Base-by-base conservation (phyloP, 1,140 invertebrate species). In the Lysiphlebus fabarum region DNA sequence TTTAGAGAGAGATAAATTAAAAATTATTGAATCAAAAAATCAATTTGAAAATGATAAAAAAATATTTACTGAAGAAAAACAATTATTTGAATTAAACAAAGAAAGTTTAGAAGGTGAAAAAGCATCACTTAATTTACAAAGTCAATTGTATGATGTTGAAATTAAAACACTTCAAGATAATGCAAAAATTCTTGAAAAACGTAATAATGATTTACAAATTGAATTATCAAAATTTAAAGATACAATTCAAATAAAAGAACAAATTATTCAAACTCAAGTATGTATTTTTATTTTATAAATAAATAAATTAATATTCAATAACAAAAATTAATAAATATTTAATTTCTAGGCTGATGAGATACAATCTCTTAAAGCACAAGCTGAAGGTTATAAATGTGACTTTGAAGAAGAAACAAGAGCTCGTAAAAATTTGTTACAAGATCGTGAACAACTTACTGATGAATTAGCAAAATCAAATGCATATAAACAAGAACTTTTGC, bases 121-220 rank as follows among this genome's bases (percentile, higher is more conserved):
- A 51, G 63, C 65, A 6, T 73, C 68, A 9, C 57, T 74, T 6
- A 67, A 73, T 58, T 62, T 62, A 8, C 70, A 73, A 42, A 69
- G 69, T 58, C 45, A 64, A 9, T 49, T 72, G 12, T 71, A 70
- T 34, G 69, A 74, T 56, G 59, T 26, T 42, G 58, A 72, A 45
- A 53, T 65, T 34, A 67, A 63, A 58, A 57, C 56, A 67, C 33
- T 53, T 63, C 11, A 62, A 59, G 45, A 71, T 26, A 69, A 68
- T 40, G 59, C 48, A 51, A 44, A 53, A 36, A 38, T 67, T 7
- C 49, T 67, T 11, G 53, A 58, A 26, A 65, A 64, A 42, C n/a
- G 42, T 34, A 33, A 59, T 4, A 17, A 56, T 45, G 54, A 59
- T 7, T 14, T 58, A 26, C 14, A 42, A 10, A 4, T 8, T n/a